These are phyloP conservation scores for Isurus oxyrinchus DNA, from an alignment of 2,113 vertebrate species.

Conservation along the genomic window DNA sequence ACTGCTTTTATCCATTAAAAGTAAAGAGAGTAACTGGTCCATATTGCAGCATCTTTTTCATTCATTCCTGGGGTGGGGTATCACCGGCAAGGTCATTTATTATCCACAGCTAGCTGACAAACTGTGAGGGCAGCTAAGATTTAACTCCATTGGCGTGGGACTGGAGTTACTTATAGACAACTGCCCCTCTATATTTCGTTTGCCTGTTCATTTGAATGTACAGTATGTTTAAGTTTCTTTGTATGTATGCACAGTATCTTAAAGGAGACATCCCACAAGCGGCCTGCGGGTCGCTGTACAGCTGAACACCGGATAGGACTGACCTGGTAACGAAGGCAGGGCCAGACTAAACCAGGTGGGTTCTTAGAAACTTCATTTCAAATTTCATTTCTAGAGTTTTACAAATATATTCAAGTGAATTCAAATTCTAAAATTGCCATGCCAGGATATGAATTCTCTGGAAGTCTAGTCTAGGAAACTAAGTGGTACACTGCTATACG, in stretches of 20 bases:
- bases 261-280: too few species aligned
- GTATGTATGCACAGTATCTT: too few species aligned
- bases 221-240: too few species aligned
- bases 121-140: neutral
- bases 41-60: neutral
- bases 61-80: too few species aligned
- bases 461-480: neutral
- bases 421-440: neutral
- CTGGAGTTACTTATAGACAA: neutral
- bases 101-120: neutral
- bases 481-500: neutral
- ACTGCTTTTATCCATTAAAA: neutral
- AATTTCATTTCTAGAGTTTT: neutral
- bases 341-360: neutral
- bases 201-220: too few species aligned
- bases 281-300: too few species aligned
- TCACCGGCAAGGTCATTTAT: too few species aligned
- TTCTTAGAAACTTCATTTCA: neutral
- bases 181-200: too few species aligned
- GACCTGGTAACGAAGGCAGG: neutral
- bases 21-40: neutral
- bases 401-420: neutral
- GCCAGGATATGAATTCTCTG: neutral
- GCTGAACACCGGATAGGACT: too few species aligned
- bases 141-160: neutral